A percentile compares a stretch with the other conserved stretches of the same genome.
phyloP scores from a whole-genome alignment of 2,888 invertebrate genomes.

The Drosophila lutescens region DNA sequence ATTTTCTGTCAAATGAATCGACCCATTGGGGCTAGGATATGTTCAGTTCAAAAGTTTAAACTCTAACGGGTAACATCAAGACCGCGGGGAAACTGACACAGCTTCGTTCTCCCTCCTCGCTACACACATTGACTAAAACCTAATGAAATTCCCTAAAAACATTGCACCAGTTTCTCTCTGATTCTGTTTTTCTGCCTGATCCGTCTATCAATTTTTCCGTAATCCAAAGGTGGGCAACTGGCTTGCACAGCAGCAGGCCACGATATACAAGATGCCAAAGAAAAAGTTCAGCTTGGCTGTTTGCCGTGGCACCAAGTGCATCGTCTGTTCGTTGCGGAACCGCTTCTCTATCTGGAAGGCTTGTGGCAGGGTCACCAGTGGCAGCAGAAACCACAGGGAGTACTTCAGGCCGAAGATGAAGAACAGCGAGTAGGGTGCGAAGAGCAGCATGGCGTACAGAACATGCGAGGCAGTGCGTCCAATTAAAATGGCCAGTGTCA shows the following conservation, averaged over 20 bases:
- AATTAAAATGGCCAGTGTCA: slow-evolving; percentile 96
- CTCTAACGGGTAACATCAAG: slow-evolving; percentile 21
- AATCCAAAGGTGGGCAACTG: slow-evolving; percentile 85
- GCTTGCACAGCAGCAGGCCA: slow-evolving; percentile 90
- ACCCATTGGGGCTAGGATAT: slow-evolving; percentile 50
- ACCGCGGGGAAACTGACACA: slow-evolving; percentile 19
- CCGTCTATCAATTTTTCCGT: slow-evolving; percentile 66
- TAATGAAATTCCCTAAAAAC: slow-evolving; percentile 71
- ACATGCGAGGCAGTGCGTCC: slow-evolving; percentile 96
- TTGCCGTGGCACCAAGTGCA: slow-evolving; percentile 93
- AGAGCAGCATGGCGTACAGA: slow-evolving; percentile 94
- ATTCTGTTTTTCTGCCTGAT: background rate
- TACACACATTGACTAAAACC: slow-evolving; percentile 40
- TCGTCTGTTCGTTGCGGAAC: slow-evolving; percentile 91
- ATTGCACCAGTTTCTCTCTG: slow-evolving; percentile 52
- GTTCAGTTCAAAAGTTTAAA: slow-evolving; percentile 64
- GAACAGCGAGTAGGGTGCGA: slow-evolving; percentile 95
- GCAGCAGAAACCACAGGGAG: slow-evolving; percentile 94
- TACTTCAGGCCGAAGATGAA: slow-evolving; percentile 93
- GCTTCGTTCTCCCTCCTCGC: slow-evolving; percentile 38
- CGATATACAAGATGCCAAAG: slow-evolving; percentile 94
- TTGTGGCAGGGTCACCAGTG: slow-evolving; percentile 92
- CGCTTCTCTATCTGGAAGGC: slow-evolving; percentile 96
- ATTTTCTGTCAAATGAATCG: slow-evolving; percentile 7
- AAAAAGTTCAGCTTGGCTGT: slow-evolving; percentile 96